Conservation (phyloP, 2,888 invertebrate genomes). For the Cremastinae sp. region DNA sequence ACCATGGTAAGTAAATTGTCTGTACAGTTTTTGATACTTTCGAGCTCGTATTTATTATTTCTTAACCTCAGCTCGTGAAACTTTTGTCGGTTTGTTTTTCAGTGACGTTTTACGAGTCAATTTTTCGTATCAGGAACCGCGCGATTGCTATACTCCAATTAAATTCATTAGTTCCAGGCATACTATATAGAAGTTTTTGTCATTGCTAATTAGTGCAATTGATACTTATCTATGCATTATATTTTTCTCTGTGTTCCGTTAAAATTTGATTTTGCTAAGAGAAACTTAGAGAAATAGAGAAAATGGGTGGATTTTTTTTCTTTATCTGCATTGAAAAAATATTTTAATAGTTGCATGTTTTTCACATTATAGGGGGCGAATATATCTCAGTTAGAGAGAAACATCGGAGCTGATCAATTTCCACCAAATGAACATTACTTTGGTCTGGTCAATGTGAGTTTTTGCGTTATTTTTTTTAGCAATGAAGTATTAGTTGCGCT, state of each 20-base stretch:
- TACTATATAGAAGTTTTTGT: background rate
- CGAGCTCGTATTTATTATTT: background rate
- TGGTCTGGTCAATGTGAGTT: constrained; percentile 97
- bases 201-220: background rate
- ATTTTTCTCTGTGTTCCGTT: background rate
- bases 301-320: too few relatives aligned
- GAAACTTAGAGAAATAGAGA: background rate
- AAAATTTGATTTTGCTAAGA: background rate
- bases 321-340: too few relatives aligned
- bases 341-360: constrained; percentile 3
- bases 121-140: background rate
- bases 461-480: constrained; percentile 14
- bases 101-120: too few relatives aligned
- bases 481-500: constrained; percentile 7
- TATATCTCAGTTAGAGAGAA: constrained; percentile 99
- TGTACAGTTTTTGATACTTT: background rate
- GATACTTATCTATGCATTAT: too few relatives aligned
- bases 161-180: background rate
- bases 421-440: constrained; percentile 99
- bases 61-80: constrained; percentile 37
- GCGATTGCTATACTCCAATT: too few relatives aligned
- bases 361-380: constrained; percentile 92
- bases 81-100: background rate
- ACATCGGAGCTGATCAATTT: constrained; percentile 99
- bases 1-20: constrained; percentile 72